Evolutionary conservation across 1,140 invertebrate genomes (phyloP).

Genomic region (Saxidomus purpurata): DNA sequence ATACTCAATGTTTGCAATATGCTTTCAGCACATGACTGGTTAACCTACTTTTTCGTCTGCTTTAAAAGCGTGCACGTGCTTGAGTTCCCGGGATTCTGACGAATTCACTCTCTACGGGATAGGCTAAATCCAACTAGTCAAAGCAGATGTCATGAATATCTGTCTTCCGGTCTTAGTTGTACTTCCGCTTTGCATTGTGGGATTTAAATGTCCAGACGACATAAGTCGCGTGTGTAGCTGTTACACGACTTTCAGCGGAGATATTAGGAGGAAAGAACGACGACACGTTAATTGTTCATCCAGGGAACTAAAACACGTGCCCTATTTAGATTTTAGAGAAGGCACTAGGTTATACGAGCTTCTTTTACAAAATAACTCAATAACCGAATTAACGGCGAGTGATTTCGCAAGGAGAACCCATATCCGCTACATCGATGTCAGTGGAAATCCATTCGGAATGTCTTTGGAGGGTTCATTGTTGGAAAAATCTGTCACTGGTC

Average conservation of each 20-base stretch:
- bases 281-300: slow-evolving; percentile 53
- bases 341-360: slow-evolving; percentile 31
- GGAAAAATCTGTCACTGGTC: neutral
- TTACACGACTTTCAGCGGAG: slow-evolving; percentile 18
- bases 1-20: too few relatives aligned
- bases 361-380: slow-evolving; percentile 54
- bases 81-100: neutral
- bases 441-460: slow-evolving; percentile 42
- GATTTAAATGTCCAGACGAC: slow-evolving; percentile 46
- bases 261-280: neutral
- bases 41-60: neutral
- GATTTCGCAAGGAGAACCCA: slow-evolving; percentile 22
- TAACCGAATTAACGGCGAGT: neutral
- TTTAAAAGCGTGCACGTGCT: neutral
- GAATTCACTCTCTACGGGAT: neutral
- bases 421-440: slow-evolving; percentile 23
- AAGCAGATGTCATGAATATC: slow-evolving; percentile 24
- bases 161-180: neutral
- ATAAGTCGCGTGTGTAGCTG: slow-evolving; percentile 28
- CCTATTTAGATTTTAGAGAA: slow-evolving; percentile 36
- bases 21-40: neutral
- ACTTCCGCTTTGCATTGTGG: slow-evolving; percentile 18
- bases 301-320: slow-evolving; percentile 27
- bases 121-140: neutral
- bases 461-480: slow-evolving; percentile 17